phyloP scores from a whole-genome alignment of 2,888 invertebrate species.

The Tenthredo notha region DNA sequence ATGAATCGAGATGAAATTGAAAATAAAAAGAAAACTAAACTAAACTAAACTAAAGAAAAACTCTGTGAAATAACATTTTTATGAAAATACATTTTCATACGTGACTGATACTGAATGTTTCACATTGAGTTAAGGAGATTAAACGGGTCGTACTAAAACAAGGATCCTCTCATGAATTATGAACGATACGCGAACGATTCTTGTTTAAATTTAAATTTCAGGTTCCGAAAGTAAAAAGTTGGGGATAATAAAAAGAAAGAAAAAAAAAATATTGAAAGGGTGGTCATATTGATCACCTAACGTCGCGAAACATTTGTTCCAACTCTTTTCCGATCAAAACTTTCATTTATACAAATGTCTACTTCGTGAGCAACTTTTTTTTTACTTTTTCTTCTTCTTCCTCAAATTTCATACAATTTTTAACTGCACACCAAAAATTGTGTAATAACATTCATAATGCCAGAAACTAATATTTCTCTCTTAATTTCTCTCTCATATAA shows the following conservation, averaged over 20 bases:
- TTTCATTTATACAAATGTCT: neutral
- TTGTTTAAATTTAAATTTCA: neutral
- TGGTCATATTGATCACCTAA: neutral
- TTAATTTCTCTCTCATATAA: neutral
- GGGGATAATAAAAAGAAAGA: neutral
- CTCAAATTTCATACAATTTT: neutral
- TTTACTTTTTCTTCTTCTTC: too few relatives aligned
- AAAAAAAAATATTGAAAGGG: neutral
- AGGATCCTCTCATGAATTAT: constrained; percentile 22
- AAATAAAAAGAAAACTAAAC: neutral
- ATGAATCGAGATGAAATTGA: neutral
- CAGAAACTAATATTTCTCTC: neutral
- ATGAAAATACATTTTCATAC: neutral
- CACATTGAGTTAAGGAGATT: neutral
- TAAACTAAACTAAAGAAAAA: neutral
- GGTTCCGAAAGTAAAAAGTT: neutral
- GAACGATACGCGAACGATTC: constrained; percentile 19
- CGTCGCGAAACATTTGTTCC: neutral
- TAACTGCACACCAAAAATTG: neutral
- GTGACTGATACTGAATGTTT: constrained; percentile 8
- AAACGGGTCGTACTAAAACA: constrained; percentile 8
- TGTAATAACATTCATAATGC: neutral
- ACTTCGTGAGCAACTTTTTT: neutral
- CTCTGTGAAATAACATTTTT: neutral
- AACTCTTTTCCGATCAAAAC: neutral